Percentiles rank a stretch among this genome's conserved stretches.
Conservation (phyloP, 2,113 vertebrate genomes). For the Anguilla japonica region DNA sequence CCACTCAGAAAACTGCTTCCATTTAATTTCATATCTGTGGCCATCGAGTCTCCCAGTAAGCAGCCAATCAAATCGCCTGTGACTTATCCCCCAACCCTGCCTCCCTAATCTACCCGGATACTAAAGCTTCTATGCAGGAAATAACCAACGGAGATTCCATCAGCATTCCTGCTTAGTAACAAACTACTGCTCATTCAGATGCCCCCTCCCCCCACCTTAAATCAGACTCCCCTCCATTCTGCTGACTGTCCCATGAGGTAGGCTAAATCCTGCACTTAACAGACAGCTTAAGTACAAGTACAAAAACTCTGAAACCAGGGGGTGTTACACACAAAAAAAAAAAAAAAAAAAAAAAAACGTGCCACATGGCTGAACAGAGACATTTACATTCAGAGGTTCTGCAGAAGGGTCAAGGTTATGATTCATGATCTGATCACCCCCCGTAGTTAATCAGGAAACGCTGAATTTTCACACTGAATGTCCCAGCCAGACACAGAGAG, state of each 20-base stretch:
- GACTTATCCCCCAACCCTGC: not conserved
- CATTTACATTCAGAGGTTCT: conserved; percentile 49
- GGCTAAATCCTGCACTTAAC: not conserved
- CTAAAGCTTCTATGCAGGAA: not conserved
- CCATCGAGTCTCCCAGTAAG: not conserved
- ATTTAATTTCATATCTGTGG: not conserved
- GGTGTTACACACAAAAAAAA: conserved; percentile 30
- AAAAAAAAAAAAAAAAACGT: conserved; percentile 38
- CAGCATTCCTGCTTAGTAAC: not conserved
- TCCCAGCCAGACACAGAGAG: too few species aligned
- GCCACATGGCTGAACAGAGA: conserved; percentile 39
- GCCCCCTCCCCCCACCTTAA: not conserved
- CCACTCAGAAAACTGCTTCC: not conserved
- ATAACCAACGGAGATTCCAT: not conserved
- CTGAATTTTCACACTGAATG: too few species aligned
- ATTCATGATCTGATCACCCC: not conserved
- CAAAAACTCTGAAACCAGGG: not conserved
- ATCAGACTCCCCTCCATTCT: not conserved
- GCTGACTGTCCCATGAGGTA: not conserved
- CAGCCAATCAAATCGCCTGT: not conserved
- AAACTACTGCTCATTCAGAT: too few species aligned
- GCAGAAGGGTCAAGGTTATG: conserved; percentile 49
- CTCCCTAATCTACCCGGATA: not conserved
- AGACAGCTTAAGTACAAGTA: not conserved
- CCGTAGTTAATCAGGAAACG: too few species aligned